Conservation (phyloP, 2,113 vertebrate genomes). For the Rhinogobius similis region DNA sequence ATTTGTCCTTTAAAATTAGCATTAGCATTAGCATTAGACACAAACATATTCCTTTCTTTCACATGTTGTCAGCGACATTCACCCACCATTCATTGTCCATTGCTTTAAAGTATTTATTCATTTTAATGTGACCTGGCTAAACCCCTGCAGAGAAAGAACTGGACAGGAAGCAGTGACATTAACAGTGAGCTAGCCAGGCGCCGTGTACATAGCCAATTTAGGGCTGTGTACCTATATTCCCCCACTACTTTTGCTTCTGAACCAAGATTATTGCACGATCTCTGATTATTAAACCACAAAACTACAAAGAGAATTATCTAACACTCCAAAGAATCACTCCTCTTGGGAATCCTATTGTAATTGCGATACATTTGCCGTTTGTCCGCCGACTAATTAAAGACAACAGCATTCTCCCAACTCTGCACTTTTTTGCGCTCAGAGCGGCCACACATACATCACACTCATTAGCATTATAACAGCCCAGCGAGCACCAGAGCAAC, state of each 20-base stretch:
- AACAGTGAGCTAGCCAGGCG: no score
- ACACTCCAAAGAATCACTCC: not conserved
- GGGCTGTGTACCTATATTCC: no score
- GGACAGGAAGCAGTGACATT: no score
- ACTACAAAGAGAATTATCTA: not conserved
- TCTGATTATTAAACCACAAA: not conserved
- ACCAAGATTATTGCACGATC: not conserved
- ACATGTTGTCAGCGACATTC: no score
- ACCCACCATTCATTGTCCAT: no score
- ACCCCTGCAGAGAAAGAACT: no score
- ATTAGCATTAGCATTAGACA: no score
- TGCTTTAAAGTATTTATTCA: no score
- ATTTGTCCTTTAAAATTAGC: no score
- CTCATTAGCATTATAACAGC: conserved; percentile 43
- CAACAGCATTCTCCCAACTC: not conserved
- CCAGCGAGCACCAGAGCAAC: conserved; percentile 11
- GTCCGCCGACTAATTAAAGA: not conserved
- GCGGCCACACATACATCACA: conserved; percentile 31
- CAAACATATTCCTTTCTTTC: no score
- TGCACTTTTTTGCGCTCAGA: conserved; percentile 12
- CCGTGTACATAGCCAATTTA: not conserved
- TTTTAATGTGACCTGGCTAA: no score
- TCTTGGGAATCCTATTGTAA: not conserved
- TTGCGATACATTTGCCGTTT: not conserved
- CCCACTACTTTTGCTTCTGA: not conserved